Percentiles rank a stretch among this genome's conserved stretches.
Conservation (phyloP, 1,140 invertebrate species). For the Dendrolimus kikuchii region DNA sequence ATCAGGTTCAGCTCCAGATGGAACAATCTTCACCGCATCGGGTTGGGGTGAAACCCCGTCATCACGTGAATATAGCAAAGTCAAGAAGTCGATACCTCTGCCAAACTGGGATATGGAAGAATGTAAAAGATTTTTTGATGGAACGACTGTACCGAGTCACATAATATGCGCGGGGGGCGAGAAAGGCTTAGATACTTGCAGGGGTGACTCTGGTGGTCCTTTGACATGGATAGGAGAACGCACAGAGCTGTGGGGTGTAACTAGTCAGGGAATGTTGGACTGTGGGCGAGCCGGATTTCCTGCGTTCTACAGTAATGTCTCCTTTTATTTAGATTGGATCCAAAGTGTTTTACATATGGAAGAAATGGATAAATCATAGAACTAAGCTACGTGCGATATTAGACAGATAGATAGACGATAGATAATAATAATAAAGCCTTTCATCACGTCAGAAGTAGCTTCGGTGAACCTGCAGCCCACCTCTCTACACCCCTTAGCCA, state of each 20-base stretch:
- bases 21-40: slow-evolving; percentile 13
- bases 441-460: too few species aligned
- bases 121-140: slow-evolving; percentile 9
- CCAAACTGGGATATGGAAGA: slow-evolving; percentile 8
- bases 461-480: too few species aligned
- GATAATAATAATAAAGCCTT: too few species aligned
- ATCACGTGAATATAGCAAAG: slow-evolving; percentile 7
- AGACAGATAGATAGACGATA: too few species aligned
- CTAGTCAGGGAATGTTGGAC: slow-evolving; percentile 5
- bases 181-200: slow-evolving; percentile 20
- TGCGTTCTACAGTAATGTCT: slow-evolving; percentile 19
- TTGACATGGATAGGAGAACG: slow-evolving; percentile 12
- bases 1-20: not conserved
- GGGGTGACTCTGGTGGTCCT: slow-evolving; percentile 28
- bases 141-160: slow-evolving; percentile 8
- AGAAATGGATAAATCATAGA: too few species aligned
- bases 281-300: slow-evolving; percentile 17
- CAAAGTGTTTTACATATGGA: not conserved
- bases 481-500: too few species aligned
- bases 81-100: slow-evolving; percentile 14
- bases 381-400: too few species aligned
- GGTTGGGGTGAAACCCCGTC: slow-evolving; percentile 17
- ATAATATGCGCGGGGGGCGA: slow-evolving; percentile 23
- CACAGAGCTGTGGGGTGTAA: slow-evolving; percentile 11
- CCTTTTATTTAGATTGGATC: slow-evolving; percentile 16